Base-by-base conservation (phyloP, 2,113 vertebrate genomes). In the Urocolius indicus region DNA sequence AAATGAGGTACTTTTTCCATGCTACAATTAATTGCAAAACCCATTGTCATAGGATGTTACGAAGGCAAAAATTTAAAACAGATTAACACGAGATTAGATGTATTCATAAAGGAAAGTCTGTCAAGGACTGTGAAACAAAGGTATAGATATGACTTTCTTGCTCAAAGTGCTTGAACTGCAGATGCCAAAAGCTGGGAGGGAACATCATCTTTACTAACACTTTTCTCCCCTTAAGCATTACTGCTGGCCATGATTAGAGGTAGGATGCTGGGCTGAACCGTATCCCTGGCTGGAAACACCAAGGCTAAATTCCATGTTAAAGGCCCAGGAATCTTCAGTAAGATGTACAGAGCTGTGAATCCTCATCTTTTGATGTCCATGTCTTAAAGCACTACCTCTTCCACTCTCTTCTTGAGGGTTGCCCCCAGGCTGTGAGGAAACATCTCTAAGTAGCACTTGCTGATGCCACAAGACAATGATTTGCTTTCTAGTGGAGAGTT, bases 1-100 rank as follows among this genome's bases (percentile, higher is more conserved):
- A 93, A 95, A 84, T 48, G 51, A 89, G 72, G 38, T 71, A 67
- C n/a, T 92, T 94, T 77, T 94, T 92, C 83, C 72, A 84, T 32
- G 45, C 26, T 34, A 63, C 29, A 74, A 48, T 81, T 92, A 86
- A 89, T 18, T 48, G 43, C 48, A 90, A 63, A 90, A 77, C 16
- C 34, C 45, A 63, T 13, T 46, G 43, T 57, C 59, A 81, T 55
- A 52, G 88, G 72, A 84, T 74, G 43, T 66, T 80, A 27, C 43
- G 63, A 94, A 62, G 51, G 46, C 46, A 94, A 88, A 91, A 80
- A 32, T 24, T 77, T 80, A 67, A 49, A 93, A 83, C 15, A 74
- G 30, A 71, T 67, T 80, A 80, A 85, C 2, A 2, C 48, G 34
- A 0, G 23, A 52, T 72, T 69, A 69, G 63, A 69, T 13, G 7